Evolutionary conservation across 1,140 invertebrate genomes (phyloP), one percentile per base, ranked within the genome.

Genomic region (Microplitis mediator): DNA sequence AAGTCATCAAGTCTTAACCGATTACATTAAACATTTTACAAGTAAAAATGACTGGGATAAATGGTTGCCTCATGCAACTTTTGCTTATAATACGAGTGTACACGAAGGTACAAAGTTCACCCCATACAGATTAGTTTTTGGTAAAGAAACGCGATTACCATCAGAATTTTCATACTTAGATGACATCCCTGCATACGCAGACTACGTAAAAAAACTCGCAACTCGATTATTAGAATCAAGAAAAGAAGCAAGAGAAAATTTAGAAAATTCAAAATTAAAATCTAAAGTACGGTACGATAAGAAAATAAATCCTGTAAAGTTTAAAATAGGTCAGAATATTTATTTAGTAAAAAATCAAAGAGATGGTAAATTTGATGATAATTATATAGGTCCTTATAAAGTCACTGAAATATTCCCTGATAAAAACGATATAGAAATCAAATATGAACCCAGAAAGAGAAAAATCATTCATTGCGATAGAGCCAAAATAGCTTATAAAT

Each of bases 41-140:
- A 64, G 74, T 11, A 36, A 60, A 3, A 69, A 65, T 9, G 77
- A 86, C 71, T 88, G 85, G 86, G 79, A 86, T 56, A 32, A 75
- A 16, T 78, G 72, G 60, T 32, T 85, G 3, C 73, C 73, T 4
- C 76, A 74, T 66, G 78, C 80, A 4, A 51, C 79, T n/a, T 45
- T 13, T 4, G 75, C 77, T 31, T 82, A 78, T 68, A 69, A 79
- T 23, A 76, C 65, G 63, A 61, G 58, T 11, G 14, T 54, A 31
- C 72, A 74, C 16, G 60, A 71, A 11, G 65, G 64, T 4, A 74
- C 66, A 1, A 65, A 67, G 5, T 74, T 69, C 36, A 56, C 60
- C 0, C 72, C 75, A 0, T 60, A 63, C 16, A 58, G 73, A 60
- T 13, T 76, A 34, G 52, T 76, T 0, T 76, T 65, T 45, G 65